These are phyloP conservation scores for Vultur gryphus DNA, from an alignment of 2,797 vertebrate species.

Conservation along the genomic window DNA sequence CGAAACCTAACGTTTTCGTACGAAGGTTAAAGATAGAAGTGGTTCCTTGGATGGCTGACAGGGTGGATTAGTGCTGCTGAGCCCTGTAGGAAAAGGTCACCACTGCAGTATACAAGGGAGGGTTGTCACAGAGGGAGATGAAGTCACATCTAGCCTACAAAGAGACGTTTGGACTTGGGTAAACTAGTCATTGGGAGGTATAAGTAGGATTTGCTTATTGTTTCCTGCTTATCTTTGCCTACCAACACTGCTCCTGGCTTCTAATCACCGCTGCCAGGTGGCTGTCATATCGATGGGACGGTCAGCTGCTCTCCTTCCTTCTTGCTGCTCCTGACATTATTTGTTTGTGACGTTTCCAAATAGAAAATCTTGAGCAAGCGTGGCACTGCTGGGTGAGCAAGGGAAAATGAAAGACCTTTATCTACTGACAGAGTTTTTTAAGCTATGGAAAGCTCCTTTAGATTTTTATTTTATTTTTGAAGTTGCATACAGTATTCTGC, in stretches of 20 bases:
- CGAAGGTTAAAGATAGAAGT: background rate
- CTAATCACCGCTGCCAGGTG: background rate
- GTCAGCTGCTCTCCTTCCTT: background rate
- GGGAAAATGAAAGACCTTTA: background rate
- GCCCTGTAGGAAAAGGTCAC: constrained; percentile 1
- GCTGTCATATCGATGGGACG: rapidly evolving
- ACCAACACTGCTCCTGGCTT: background rate
- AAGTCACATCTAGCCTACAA: background rate
- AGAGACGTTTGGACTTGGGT: background rate
- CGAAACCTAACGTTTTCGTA: background rate
- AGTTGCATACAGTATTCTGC: background rate
- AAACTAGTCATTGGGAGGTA: background rate
- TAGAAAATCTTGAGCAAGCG: background rate
- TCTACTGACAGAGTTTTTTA: background rate
- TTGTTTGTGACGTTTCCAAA: background rate
- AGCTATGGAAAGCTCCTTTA: background rate
- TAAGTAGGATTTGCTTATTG: background rate
- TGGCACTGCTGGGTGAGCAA: background rate
- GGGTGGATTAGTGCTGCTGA: background rate
- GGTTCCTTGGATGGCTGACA: background rate
- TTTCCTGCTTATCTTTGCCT: constrained; percentile 4
- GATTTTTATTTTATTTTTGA: background rate
- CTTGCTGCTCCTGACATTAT: background rate
- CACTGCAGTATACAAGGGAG: background rate
- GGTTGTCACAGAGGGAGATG: background rate